Evolutionary conservation across 2,797 vertebrate genomes (phyloP).

Genomic region (Loriculus beryllinus): DNA sequence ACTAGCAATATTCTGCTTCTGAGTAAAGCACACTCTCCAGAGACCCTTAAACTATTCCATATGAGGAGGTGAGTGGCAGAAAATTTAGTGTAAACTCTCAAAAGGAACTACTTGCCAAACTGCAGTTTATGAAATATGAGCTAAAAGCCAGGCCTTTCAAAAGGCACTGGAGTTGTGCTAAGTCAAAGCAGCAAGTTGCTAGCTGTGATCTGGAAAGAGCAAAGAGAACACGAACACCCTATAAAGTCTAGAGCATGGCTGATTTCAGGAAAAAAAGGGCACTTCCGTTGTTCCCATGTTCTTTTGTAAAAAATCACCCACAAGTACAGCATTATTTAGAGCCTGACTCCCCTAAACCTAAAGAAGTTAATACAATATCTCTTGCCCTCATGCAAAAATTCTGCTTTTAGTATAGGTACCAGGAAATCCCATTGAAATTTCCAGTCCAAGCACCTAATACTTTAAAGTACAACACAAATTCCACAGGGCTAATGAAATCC

Average conservation of each 20-base stretch:
- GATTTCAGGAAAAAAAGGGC: background rate
- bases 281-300: background rate
- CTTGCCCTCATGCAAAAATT: background rate
- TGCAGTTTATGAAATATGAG: conserved; percentile 51
- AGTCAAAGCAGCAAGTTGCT: background rate
- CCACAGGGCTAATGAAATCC: background rate
- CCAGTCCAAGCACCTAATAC: background rate
- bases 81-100: conserved; percentile 70
- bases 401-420: background rate
- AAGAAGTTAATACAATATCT: background rate
- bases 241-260: background rate
- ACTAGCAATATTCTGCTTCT: conserved; percentile 59
- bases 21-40: conserved; percentile 41
- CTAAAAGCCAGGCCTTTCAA: conserved; percentile 18
- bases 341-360: background rate
- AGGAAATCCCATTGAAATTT: background rate
- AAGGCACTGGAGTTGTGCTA: background rate
- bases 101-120: conserved; percentile 62
- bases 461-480: background rate
- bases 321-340: background rate
- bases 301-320: background rate
- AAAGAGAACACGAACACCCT: background rate
- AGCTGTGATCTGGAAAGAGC: background rate
- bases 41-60: conserved; percentile 68
- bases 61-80: conserved; percentile 67